These are phyloP conservation scores for Ametastegia equiseti DNA, from an alignment of 2,888 invertebrate genomes.

Conservation along the genomic window DNA sequence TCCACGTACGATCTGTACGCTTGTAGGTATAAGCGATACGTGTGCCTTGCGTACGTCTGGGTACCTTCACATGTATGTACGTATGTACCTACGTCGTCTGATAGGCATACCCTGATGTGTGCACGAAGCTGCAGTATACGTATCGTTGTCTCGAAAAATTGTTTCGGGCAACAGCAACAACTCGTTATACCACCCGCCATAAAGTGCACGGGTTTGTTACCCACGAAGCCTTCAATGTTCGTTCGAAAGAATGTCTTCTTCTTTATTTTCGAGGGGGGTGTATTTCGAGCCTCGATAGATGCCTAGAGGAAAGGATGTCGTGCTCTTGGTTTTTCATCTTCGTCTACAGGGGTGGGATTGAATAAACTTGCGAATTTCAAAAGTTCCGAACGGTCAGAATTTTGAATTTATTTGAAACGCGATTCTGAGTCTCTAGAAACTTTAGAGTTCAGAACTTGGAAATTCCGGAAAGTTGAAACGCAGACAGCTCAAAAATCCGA, in stretches of 20 bases:
- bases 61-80: conserved; percentile 66
- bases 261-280: neutral
- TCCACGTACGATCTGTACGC: conserved; percentile 40
- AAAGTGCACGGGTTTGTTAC: neutral
- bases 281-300: neutral
- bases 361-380: too few species aligned
- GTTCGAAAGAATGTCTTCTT: neutral
- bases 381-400: too few species aligned
- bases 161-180: neutral
- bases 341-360: too few species aligned
- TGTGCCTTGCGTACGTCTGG: conserved; percentile 45
- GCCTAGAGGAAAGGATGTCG: neutral
- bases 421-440: too few species aligned
- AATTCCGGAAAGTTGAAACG: too few species aligned
- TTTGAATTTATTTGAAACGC: too few species aligned
- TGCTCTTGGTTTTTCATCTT: too few species aligned
- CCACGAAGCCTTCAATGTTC: neutral
- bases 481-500: too few species aligned
- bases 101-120: too few species aligned
- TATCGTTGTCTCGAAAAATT: conserved; percentile 23
- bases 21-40: neutral
- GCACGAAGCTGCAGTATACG: neutral
- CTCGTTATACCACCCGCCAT: neutral
- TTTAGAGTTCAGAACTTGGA: too few species aligned
- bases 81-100: too few species aligned